These are phyloP conservation scores for Smutsia temminckii DNA, from an alignment of 2,797 vertebrate species.

Conservation along the genomic window DNA sequence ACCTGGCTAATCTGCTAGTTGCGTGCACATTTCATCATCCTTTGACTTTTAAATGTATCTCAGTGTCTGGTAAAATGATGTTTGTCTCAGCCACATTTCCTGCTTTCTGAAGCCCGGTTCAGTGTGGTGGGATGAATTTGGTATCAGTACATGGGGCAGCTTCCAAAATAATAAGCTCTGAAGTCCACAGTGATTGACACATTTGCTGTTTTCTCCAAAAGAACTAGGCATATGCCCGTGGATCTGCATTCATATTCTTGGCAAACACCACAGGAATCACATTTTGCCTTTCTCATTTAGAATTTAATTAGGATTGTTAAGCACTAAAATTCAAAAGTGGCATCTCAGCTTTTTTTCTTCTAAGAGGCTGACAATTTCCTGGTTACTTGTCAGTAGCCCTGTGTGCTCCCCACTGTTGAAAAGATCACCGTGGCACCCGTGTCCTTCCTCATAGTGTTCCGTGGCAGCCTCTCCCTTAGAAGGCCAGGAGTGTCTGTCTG, in stretches of 20 bases:
- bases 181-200: not conserved
- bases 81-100: not conserved
- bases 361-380: not conserved
- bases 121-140: not conserved
- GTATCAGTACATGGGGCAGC: not conserved
- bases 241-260: slow-evolving; percentile 65
- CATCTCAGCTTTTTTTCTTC: slow-evolving; percentile 19
- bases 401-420: not conserved
- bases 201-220: not conserved
- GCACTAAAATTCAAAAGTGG: slow-evolving; percentile 54
- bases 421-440: not conserved
- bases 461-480: not conserved
- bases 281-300: slow-evolving; percentile 30
- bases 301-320: slow-evolving; percentile 37
- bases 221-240: slow-evolving; percentile 43
- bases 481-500: not conserved
- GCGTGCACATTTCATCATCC: not conserved
- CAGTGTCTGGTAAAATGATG: not conserved
- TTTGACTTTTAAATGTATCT: not conserved
- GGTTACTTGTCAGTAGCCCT: not conserved
- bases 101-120: not conserved
- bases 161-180: not conserved
- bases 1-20: not conserved
- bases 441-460: not conserved
- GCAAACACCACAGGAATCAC: slow-evolving; percentile 49